Evolutionary conservation across 2,797 vertebrate species (phyloP), one percentile per base, ranked within the genome.

Genomic region (Lacerta viridis): DNA sequence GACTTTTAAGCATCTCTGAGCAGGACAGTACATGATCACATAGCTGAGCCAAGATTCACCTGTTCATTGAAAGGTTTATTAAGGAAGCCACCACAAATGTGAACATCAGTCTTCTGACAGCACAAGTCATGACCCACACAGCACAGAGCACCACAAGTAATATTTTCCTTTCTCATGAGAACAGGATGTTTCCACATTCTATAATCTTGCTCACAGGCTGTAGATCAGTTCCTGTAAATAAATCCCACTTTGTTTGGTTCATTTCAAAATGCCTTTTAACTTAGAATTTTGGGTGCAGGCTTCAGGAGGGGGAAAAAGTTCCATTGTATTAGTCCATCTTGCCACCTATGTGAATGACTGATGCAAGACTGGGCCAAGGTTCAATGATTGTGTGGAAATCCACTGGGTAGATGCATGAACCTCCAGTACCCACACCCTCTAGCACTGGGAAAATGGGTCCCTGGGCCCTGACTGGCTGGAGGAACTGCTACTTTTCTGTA

Each of bases 21-120:
- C 36, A 43, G 72, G 59, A 77, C 46, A 41, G 7, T 9, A 77
- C 61, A 77, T 43, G 74, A 43, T 76, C 41, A 23, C 36, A 85
- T 25, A 61, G 33, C 74, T 66, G 36, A 77, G 27, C 27, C 27
- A 77, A 85, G 59, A 77, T 20, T 66, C 72, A 76, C 36, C 74
- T 25, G 29, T 15, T 66, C 74, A n/a, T 77, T 39, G 84, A 41
- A 66, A 77, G 74, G 27, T 77, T 85, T 75, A 77, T 85, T 85
- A 77, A 61, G 77, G 55, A 77, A 43, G 61, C 27, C 39, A 66
- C 72, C 59, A 66, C 11, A 76, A 77, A 76, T 75, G 25, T 10
- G 25, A 76, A 64, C 25, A 39, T 33, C 41, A 77, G 84, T 43
- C 15, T 85, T 17, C 27, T n/a, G 55, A 77, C 59, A n/a, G 29